Evolutionary conservation across 30 jellyfish, hydroid and myxozoan species (phyloP).

Genomic region (Aurelia aurita): DNA sequence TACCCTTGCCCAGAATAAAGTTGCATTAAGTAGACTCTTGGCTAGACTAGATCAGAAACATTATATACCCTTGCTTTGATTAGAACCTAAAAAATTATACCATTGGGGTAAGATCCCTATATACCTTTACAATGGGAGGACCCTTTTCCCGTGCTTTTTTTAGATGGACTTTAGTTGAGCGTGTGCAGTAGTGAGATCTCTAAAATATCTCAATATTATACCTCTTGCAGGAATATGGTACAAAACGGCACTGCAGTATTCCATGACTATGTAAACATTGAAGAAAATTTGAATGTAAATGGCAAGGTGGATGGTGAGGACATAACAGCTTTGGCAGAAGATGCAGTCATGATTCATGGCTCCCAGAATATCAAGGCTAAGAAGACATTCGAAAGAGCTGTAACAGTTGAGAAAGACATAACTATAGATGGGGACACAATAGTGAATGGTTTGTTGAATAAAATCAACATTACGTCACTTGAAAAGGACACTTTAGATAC

Average conservation of each 20-base stretch:
- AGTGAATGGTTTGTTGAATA: conserved; percentile 36
- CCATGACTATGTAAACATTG: not conserved
- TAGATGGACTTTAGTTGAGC: too few species aligned
- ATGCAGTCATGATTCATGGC: conserved; percentile 51
- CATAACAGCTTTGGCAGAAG: not conserved
- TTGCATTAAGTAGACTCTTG: too few species aligned
- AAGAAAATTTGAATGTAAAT: conserved; percentile 2
- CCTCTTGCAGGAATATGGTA: not conserved
- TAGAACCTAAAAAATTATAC: too few species aligned
- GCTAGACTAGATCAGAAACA: too few species aligned
- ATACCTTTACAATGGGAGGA: too few species aligned
- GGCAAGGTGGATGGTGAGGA: conserved; percentile 63
- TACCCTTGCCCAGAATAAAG: too few species aligned
- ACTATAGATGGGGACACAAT: conserved; percentile 21
- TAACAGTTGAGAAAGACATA: conserved; percentile 19
- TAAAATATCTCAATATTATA: not conserved
- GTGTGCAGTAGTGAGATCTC: too few species aligned
- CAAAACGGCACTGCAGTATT: conserved; percentile 42
- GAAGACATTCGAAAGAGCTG: conserved; percentile 10
- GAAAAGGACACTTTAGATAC: conserved; percentile 40
- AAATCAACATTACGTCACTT: conserved; percentile 38
- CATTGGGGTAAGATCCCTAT: too few species aligned
- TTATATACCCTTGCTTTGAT: too few species aligned
- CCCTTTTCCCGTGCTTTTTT: too few species aligned
- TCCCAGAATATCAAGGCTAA: conserved; percentile 46